Evolutionary conservation across 2,888 invertebrate species (phyloP), one percentile per base, ranked within the genome.

Genomic region (Polydrusus pterygomalis): DNA sequence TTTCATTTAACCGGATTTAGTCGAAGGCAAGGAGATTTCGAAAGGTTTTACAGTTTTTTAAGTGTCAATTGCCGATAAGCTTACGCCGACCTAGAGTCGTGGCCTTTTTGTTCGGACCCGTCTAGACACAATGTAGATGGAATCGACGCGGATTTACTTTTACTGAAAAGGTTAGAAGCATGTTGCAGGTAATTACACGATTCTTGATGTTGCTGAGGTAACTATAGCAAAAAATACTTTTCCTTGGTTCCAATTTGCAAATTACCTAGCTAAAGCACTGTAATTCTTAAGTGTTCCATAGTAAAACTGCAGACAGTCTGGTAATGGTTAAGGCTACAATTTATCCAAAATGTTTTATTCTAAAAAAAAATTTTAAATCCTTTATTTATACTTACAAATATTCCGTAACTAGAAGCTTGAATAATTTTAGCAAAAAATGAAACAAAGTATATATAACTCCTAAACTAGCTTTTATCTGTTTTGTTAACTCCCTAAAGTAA

Each of bases 1-100:
- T 71, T 77, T 77, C 77, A 77, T 73, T 73, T 77, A 77, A 77
- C 68, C 40, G 76, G 72, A 70, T 75, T 72, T 68, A 65, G 30
- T 67, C 17, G 62, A 47, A 71, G 68, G 67, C 75, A 71, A 71
- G 51, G 62, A 54, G 71, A 67, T 75, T 75, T 62, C 60, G 51
- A 43, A 71, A 51, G 75, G 70, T 70, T 69, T 69, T 69, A 58
- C 58, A 69, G 58, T 69, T 69, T 69, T 69, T 69, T 67, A 54
- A 67, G 67, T 74, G 75, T 71, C 71, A 75, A 75, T 71, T 71
- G 75, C 20, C 49, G 70, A 75, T 71, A 75, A 75, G 70, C 71
- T 70, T 15, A 49, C 18, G 54, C 49, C 60, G 47, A 69, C 58
- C 58, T 68, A 20, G 58, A 20, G 58, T 34, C 58, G 58, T 58